Evolutionary conservation across 2,797 vertebrate genomes (phyloP), one percentile per base, ranked within the genome.

Genomic region (Sebastes ruberrimus): DNA sequence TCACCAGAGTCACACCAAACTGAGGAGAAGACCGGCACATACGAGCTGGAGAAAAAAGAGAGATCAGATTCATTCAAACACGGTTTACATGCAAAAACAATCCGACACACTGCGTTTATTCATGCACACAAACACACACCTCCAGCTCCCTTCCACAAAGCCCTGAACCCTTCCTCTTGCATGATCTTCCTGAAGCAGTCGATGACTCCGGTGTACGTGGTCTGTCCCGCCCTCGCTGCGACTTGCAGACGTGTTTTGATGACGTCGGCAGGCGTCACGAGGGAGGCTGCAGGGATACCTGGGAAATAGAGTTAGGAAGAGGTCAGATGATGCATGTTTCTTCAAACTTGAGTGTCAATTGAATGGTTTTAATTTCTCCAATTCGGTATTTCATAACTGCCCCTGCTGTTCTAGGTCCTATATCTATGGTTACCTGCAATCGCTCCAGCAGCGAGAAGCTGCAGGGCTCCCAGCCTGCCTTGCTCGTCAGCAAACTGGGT

Each of bases 211-310:
- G 49, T 89, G 92, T 99, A 99, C 0, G 97, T 97, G 2, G 98
- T 99, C 94, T 99, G 98, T 53, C 98, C 99, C 0, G 98, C 98
- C 0, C 99, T 96, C 4, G 99, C 99, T 1, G 98, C 98, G 80
- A 99, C 99, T 94, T 99, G 99, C 92, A 99, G 95, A 91, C 99
- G 98, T 13, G 98, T 99, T 95, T 99, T 99, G 94, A 99, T 96
- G 93, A 99, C 99, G 92, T 99, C 99, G 77, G 98, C 98, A 77
- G 99, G 99, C 49, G 99, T 99, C 89, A 99, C 99, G 61, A 99
- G 95, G 32, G 98, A 99, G 86, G 98, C 99, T 22, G 99, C 99
- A 67, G 99, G 99, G 71, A 99, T 94, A 91, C 99, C 98, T 99
- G 95, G 81, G 23, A 80, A 68, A 72, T 1, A 55, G 6, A 83